Evolutionary conservation across 2,888 invertebrate species (phyloP).

Genomic region (Graphium colonna): DNA sequence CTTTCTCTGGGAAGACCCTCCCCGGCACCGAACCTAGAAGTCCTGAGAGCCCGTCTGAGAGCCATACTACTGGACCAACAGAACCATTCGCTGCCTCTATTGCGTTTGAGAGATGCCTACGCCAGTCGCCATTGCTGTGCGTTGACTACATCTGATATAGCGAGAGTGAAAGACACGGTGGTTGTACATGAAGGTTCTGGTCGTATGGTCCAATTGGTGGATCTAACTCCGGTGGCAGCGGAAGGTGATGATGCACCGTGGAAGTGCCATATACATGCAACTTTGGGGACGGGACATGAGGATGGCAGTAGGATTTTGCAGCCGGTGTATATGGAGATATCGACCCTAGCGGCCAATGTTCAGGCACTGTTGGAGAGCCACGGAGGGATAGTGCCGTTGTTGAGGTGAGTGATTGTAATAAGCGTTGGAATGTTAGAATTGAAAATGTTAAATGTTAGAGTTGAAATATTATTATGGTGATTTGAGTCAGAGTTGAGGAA

Average conservation of each 20-base stretch:
- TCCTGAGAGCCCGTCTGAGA: slow-evolving; percentile 84
- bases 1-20: slow-evolving; percentile 84
- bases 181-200: slow-evolving; percentile 66
- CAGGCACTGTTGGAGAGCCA: slow-evolving; percentile 86
- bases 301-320: slow-evolving; percentile 79
- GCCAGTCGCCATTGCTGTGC: slow-evolving; percentile 90
- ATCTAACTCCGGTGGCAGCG: slow-evolving; percentile 54
- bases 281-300: slow-evolving; percentile 52
- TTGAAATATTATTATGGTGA: too few relatives aligned
- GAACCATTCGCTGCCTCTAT: slow-evolving; percentile 86
- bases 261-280: slow-evolving; percentile 75
- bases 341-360: slow-evolving; percentile 82
- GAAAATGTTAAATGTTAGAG: too few relatives aligned
- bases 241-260: slow-evolving; percentile 71
- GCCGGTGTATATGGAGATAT: slow-evolving; percentile 84
- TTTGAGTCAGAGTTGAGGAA: too few relatives aligned
- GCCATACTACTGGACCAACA: slow-evolving; percentile 88
- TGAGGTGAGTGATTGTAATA: slow-evolving; percentile 65
- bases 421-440: too few relatives aligned
- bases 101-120: slow-evolving; percentile 90
- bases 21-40: slow-evolving; percentile 82
- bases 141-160: slow-evolving; percentile 85
- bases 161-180: slow-evolving; percentile 87
- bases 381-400: slow-evolving; percentile 87
- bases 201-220: slow-evolving; percentile 63